phyloP scores from a whole-genome alignment of 1,140 invertebrate species.

The Lineus longissimus region DNA sequence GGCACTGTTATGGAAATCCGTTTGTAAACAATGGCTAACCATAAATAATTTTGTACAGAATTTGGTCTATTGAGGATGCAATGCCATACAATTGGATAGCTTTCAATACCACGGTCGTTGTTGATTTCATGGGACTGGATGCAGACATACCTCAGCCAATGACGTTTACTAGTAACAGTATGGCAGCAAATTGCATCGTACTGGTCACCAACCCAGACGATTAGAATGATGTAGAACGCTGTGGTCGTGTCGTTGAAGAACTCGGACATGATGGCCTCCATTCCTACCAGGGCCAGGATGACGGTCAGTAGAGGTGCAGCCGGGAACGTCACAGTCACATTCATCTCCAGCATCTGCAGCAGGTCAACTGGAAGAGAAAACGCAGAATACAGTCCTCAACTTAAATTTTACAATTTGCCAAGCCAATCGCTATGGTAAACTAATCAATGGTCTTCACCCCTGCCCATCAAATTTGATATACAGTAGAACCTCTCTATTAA shows the following conservation, averaged over 20 bases:
- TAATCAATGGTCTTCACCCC: no score
- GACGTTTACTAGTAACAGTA: slow-evolving; percentile 86
- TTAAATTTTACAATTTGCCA: no score
- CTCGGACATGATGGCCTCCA: slow-evolving; percentile 99
- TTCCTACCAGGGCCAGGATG: slow-evolving; percentile 96
- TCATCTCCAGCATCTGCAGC: slow-evolving; percentile 90
- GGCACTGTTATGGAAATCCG: no score
- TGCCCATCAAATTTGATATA: no score
- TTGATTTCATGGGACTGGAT: not conserved
- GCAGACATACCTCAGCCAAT: slow-evolving; percentile 71
- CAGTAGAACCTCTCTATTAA: no score
- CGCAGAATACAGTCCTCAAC: slow-evolving; percentile 16
- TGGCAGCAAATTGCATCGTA: slow-evolving; percentile 98
- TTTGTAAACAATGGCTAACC: no score
- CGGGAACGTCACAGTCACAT: slow-evolving; percentile 87
- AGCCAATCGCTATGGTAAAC: no score
- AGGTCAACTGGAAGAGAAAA: slow-evolving; percentile 76
- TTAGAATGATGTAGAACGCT: slow-evolving; percentile 97
- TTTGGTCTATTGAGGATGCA: no score
- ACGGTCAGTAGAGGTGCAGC: slow-evolving; percentile 93
- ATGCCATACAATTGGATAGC: no score
- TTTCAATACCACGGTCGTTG: no score
- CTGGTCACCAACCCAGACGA: slow-evolving; percentile 98
- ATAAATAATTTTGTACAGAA: no score
- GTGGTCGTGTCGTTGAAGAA: slow-evolving; percentile 99